Evolutionary conservation across 2,113 vertebrate genomes (phyloP).

Genomic region (Pycnonotus jocosus): DNA sequence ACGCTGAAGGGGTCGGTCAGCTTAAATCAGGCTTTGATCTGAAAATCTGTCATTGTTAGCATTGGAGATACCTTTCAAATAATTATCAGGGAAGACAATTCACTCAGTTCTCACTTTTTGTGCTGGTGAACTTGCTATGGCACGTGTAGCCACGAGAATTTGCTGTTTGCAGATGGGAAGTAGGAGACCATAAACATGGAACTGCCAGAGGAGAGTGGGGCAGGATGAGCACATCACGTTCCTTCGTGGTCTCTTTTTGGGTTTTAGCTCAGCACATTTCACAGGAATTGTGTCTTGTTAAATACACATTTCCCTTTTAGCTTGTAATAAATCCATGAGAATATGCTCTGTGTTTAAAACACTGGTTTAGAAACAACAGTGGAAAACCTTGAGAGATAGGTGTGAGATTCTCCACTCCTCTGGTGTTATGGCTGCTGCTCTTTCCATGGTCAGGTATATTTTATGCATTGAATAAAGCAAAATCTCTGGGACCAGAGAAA

Average conservation of each 20-base stretch:
- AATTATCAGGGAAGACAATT: not conserved
- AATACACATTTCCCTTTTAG: not conserved
- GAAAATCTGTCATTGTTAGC: not conserved
- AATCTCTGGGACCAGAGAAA: not conserved
- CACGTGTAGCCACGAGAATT: not conserved
- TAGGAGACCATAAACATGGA: not conserved
- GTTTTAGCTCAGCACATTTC: not conserved
- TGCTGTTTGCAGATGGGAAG: not conserved
- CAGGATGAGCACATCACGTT: not conserved
- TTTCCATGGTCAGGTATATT: not conserved
- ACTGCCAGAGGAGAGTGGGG: not conserved
- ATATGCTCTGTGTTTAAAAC: not conserved
- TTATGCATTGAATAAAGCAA: not conserved
- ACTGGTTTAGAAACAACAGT: not conserved
- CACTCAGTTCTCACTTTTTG: not conserved
- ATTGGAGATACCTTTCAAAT: not conserved
- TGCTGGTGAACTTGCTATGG: not conserved
- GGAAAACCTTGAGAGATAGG: not conserved
- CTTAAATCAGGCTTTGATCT: not conserved
- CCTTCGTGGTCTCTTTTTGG: not conserved
- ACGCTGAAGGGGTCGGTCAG: conserved; percentile 6
- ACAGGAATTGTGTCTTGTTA: not conserved
- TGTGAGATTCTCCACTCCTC: not conserved
- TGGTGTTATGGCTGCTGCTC: not conserved
- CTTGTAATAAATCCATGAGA: not conserved